Evolutionary conservation across 1,140 invertebrate species (phyloP).

Genomic region (Anoplolepis gracilipes): DNA sequence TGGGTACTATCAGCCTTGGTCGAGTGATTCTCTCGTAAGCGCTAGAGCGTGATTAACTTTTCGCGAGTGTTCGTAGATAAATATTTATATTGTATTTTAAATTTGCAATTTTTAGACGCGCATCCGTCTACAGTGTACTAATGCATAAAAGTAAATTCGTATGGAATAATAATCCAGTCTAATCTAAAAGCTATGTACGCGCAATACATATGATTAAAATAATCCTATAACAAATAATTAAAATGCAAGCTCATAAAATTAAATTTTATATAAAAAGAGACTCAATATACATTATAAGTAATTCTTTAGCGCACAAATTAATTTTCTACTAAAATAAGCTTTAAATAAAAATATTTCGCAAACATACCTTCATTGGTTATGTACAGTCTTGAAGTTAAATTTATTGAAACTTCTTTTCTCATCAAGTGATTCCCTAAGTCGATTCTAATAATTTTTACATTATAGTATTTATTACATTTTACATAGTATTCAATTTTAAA

Average conservation of each 20-base stretch:
- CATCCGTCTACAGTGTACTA: background rate
- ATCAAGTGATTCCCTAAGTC: background rate
- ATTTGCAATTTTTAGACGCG: conserved; percentile 17
- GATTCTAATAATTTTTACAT: background rate
- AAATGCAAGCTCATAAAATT: background rate
- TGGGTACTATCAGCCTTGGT: conserved; percentile 5
- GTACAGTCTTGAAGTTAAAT: background rate
- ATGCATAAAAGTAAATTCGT: background rate
- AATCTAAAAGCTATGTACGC: background rate
- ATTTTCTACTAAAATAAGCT: background rate
- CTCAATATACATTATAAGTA: background rate
- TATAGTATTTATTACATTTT: background rate
- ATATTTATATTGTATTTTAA: conserved; percentile 1
- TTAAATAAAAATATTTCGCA: background rate
- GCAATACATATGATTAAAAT: background rate
- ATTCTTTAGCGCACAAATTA: background rate
- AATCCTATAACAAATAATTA: too few relatives aligned
- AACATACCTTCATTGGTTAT: background rate
- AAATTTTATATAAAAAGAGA: background rate
- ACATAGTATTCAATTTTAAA: background rate
- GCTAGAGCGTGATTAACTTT: background rate
- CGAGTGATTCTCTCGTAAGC: background rate
- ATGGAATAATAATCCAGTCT: background rate
- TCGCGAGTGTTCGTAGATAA: background rate
- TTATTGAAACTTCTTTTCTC: background rate